These are phyloP conservation scores for Drosophila austrosaltans DNA, from an alignment of 2,888 invertebrate species.

Conservation along the genomic window DNA sequence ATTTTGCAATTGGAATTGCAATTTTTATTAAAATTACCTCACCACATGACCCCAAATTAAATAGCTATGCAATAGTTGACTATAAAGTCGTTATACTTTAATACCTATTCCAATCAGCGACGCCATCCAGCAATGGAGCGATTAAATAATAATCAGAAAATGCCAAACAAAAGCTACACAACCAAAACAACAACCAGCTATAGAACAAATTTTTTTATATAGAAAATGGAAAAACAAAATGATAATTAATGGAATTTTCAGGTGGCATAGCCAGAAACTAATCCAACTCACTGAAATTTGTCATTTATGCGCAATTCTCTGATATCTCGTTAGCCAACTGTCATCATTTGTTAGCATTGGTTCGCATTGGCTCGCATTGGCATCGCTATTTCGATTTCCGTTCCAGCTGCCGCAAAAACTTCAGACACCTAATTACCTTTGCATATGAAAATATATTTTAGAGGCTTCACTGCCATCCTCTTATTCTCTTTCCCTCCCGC, in stretches of 20 bases:
- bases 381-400: constrained; percentile 29
- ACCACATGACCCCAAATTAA: constrained; percentile 62
- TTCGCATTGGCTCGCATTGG: constrained; percentile 18
- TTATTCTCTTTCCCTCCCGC: background rate
- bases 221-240: constrained; percentile 41
- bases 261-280: constrained; percentile 45
- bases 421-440: constrained; percentile 62
- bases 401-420: constrained; percentile 70
- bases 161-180: background rate
- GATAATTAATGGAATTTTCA: constrained; percentile 64
- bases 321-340: constrained; percentile 75
- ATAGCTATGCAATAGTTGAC: constrained; percentile 43
- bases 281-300: constrained; percentile 58
- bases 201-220: no score
- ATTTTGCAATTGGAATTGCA: constrained; percentile 12
- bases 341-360: constrained; percentile 69
- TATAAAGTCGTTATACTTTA: constrained; percentile 32
- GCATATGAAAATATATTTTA: constrained; percentile 62
- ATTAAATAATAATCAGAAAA: constrained; percentile 65
- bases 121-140: constrained; percentile 35
- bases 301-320: constrained; percentile 45
- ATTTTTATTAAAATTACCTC: constrained; percentile 27
- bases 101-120: constrained; percentile 34
- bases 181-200: background rate
- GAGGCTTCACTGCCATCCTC: constrained; percentile 36